Conservation (phyloP, 37 sponge, comb jelly and placozoan genomes). For the Axinella damicornis region DNA sequence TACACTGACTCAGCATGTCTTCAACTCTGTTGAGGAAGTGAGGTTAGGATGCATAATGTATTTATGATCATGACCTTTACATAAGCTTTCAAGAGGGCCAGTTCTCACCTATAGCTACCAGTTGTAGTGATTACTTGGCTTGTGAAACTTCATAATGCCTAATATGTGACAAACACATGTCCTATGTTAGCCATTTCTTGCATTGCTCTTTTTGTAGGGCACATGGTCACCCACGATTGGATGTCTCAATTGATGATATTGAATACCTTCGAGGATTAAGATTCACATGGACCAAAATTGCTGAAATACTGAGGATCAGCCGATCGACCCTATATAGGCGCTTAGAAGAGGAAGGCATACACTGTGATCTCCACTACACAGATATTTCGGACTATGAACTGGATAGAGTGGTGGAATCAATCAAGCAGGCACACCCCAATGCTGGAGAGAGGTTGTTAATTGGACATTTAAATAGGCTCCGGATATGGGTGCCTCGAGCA, state of each 20-base stretch:
- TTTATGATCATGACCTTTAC: too few species aligned
- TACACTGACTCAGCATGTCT: too few species aligned
- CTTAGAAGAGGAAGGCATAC: slow-evolving; percentile 4
- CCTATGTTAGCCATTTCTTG: too few species aligned
- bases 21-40: too few species aligned
- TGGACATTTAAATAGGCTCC: background rate
- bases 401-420: background rate
- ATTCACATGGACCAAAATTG: background rate
- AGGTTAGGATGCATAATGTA: too few species aligned
- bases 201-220: background rate
- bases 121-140: too few species aligned
- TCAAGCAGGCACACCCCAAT: slow-evolving; percentile 7
- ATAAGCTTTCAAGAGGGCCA: too few species aligned
- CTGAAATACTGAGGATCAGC: slow-evolving; percentile 2
- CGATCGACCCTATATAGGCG: slow-evolving; percentile 9
- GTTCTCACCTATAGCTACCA: too few species aligned
- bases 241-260: background rate
- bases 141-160: too few species aligned
- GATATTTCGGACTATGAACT: background rate
- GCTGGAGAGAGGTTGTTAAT: slow-evolving; percentile 11
- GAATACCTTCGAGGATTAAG: background rate
- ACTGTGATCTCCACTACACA: background rate
- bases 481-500: slow-evolving; percentile 4
- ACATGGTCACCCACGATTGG: background rate
- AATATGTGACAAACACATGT: too few species aligned